A percentile compares a stretch with the other conserved stretches of the same genome.
Evolutionary conservation across 2,888 invertebrate genomes (phyloP).

Genomic region (Macaria liturata): DNA sequence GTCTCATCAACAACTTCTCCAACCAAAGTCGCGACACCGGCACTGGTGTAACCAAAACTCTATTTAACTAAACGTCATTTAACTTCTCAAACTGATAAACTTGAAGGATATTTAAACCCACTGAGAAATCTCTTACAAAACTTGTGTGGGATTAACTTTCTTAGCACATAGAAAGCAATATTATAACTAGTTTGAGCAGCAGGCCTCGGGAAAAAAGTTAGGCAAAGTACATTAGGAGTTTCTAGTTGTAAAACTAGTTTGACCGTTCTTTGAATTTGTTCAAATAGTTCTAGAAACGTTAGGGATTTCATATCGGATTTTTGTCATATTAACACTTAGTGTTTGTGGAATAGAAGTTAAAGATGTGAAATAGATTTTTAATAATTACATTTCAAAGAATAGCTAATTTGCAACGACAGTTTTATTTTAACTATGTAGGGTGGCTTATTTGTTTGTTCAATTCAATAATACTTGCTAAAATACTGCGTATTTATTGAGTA

Average conservation of each 20-base stretch:
- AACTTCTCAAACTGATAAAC: constrained; percentile 22
- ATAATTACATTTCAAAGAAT: no score
- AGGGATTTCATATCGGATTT: no score
- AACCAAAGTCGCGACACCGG: constrained; percentile 6
- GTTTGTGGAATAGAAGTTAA: no score
- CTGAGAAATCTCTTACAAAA: constrained; percentile 11
- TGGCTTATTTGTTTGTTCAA: no score
- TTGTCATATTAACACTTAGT: no score
- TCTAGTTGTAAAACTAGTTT: constrained; percentile 1
- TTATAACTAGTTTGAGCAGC: constrained; percentile 1
- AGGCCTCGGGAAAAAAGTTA: background rate
- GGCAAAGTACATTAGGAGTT: background rate
- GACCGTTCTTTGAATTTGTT: background rate
- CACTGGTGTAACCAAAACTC: constrained; percentile 16
- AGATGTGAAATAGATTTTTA: no score
- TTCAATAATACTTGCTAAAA: no score
- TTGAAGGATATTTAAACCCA: constrained; percentile 14
- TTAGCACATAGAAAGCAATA: background rate
- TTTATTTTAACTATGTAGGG: no score
- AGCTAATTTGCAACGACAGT: no score
- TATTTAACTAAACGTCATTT: constrained; percentile 27
- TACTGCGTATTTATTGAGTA: no score
- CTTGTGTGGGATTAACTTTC: constrained; percentile 7
- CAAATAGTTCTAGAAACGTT: no score
- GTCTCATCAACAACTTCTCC: constrained; percentile 11